Evolutionary conservation across 2,888 invertebrate genomes (phyloP).

Genomic region (Tenodera sinensis): DNA sequence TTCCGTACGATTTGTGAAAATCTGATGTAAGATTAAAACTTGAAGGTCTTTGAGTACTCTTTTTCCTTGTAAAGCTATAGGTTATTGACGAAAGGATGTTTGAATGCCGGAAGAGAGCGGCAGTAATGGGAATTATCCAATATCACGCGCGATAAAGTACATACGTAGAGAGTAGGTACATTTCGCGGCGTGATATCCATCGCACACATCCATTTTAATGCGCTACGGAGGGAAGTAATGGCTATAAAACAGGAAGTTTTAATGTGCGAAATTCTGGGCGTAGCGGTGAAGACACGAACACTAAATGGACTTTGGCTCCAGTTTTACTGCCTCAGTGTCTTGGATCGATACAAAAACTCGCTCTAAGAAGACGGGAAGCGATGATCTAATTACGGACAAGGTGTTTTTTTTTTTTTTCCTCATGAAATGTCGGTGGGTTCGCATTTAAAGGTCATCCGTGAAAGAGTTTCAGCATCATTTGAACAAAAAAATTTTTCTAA

Average conservation of each 20-base stretch:
- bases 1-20: no score
- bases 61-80: not conserved
- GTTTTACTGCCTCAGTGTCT: not conserved
- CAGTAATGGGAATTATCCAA: not conserved
- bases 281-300: not conserved
- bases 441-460: no score
- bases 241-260: not conserved
- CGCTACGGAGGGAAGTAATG: not conserved
- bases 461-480: no score
- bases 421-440: no score
- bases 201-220: not conserved
- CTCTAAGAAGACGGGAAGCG: not conserved
- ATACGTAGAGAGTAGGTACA: not conserved
- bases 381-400: no score
- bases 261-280: not conserved
- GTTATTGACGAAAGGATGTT: not conserved
- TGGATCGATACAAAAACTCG: not conserved
- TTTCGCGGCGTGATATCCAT: not conserved
- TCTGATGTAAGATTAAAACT: no score
- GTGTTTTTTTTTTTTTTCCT: no score
- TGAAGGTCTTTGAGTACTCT: no score
- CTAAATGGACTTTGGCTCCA: not conserved
- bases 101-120: not conserved
- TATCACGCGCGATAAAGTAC: not conserved
- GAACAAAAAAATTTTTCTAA: no score